Evolutionary conservation across 2,113 vertebrate species (phyloP).

Genomic region (Vimba vimba): DNA sequence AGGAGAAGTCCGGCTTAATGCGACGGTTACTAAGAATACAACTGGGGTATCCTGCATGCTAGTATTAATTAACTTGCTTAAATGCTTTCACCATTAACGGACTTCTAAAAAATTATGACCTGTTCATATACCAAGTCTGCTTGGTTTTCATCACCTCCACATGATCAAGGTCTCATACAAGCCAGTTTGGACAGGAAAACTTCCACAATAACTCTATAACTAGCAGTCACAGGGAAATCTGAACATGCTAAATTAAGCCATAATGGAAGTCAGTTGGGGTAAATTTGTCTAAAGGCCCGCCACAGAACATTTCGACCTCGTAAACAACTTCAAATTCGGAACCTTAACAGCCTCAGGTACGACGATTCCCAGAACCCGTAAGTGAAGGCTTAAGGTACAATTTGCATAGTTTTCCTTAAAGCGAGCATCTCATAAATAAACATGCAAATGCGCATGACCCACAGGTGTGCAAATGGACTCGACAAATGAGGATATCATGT

Average conservation of each 20-base stretch:
- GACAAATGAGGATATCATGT: background rate
- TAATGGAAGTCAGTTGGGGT: conserved; percentile 1
- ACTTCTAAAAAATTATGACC: background rate
- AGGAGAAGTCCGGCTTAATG: conserved; percentile 6
- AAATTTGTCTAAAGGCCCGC: background rate
- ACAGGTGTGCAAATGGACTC: background rate
- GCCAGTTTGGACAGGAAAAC: background rate
- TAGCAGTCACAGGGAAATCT: background rate
- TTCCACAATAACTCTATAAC: background rate
- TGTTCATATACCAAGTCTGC: background rate
- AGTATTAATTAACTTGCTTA: background rate
- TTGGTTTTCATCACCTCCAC: background rate
- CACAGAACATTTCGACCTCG: background rate
- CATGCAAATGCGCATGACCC: conserved; percentile 10
- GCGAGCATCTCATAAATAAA: conserved; percentile 21
- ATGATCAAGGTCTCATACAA: background rate
- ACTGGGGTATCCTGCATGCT: background rate
- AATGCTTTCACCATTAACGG: background rate
- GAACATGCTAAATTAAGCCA: background rate
- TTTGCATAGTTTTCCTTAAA: conserved; percentile 26
- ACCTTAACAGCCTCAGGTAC: background rate
- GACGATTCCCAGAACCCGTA: background rate
- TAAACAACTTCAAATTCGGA: conserved; percentile 31
- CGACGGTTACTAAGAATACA: background rate
- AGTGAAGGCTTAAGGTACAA: background rate